phyloP scores from a whole-genome alignment of 1,140 invertebrate genomes.

The Atopsyche davidsoni region DNA sequence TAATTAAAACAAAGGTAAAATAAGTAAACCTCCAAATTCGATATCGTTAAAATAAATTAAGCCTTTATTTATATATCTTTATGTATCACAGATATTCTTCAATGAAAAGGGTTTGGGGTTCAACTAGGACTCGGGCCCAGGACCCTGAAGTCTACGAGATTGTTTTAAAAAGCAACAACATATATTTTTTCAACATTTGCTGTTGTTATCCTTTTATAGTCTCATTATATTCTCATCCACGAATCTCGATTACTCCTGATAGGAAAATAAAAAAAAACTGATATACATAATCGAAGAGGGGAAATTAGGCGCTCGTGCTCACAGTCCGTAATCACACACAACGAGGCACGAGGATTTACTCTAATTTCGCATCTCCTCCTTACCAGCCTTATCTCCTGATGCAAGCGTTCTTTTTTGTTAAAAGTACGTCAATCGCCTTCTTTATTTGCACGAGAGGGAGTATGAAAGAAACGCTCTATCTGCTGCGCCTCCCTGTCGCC shows the following conservation, averaged over 20 bases:
- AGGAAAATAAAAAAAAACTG: constrained; percentile 12
- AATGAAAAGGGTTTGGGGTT: neutral
- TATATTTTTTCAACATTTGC: too few relatives aligned
- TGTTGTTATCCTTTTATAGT: neutral
- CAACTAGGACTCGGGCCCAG: too few relatives aligned
- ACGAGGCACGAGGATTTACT: constrained; percentile 23
- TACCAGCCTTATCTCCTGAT: constrained; percentile 28
- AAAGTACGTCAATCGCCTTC: constrained; percentile 16
- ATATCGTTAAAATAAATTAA: neutral
- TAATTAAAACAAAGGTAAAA: too few relatives aligned
- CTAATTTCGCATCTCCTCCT: constrained; percentile 30
- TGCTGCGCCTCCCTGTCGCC: constrained; percentile 15
- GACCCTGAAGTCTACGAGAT: too few relatives aligned
- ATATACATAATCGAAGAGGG: constrained; percentile 27
- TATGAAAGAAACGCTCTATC: constrained; percentile 17
- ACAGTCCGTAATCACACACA: constrained; percentile 28
- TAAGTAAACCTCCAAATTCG: too few relatives aligned
- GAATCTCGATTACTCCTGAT: too few relatives aligned
- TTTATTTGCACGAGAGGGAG: constrained; percentile 10
- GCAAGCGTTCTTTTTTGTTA: constrained; percentile 24
- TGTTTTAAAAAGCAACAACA: too few relatives aligned
- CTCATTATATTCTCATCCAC: too few relatives aligned
- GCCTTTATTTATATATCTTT: neutral
- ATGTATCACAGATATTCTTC: too few relatives aligned
- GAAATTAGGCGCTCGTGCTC: constrained; percentile 19